These are phyloP conservation scores for Sycophaga agraensis DNA, from an alignment of 1,140 invertebrate genomes.

Conservation along the genomic window DNA sequence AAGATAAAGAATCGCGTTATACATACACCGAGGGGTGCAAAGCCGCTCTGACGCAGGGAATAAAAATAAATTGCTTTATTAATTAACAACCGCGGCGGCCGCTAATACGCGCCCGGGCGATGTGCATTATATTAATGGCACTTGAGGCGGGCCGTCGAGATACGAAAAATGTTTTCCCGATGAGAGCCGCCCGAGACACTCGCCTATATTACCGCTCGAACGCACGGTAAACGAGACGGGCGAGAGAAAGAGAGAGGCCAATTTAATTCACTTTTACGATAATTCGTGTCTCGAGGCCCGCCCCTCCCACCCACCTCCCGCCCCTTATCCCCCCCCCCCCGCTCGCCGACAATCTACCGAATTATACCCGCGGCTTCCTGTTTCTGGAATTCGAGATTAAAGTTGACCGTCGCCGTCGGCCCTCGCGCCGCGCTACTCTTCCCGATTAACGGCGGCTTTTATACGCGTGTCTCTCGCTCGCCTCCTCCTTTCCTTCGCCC, in stretches of 20 bases:
- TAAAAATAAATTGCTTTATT: no score
- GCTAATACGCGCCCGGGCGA: no score
- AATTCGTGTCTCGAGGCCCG: slow-evolving; percentile 30
- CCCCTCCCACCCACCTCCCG: not conserved
- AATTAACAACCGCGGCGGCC: no score
- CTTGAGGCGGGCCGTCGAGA: not conserved
- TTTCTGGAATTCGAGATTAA: slow-evolving; percentile 30
- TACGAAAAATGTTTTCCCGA: slow-evolving; percentile 19
- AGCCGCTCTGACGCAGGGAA: no score
- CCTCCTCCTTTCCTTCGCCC: slow-evolving; percentile 16
- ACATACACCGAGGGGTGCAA: no score
- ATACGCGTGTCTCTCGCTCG: slow-evolving; percentile 15
- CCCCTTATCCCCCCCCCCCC: not conserved
- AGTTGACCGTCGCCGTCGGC: slow-evolving; percentile 19
- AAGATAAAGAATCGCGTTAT: no score
- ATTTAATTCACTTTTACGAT: slow-evolving; percentile 31
- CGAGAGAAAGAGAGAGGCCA: slow-evolving; percentile 12
- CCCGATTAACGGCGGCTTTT: slow-evolving; percentile 26
- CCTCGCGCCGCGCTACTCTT: slow-evolving; percentile 20
- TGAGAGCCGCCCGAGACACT: slow-evolving; percentile 17
- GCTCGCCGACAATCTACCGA: slow-evolving; percentile 12
- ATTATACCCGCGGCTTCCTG: slow-evolving; percentile 30
- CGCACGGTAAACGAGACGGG: slow-evolving; percentile 10
- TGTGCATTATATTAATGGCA: slow-evolving; percentile 29
- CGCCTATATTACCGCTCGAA: slow-evolving; percentile 6